phyloP scores from a whole-genome alignment of 1,140 invertebrate genomes.

The Formica selysi region DNA sequence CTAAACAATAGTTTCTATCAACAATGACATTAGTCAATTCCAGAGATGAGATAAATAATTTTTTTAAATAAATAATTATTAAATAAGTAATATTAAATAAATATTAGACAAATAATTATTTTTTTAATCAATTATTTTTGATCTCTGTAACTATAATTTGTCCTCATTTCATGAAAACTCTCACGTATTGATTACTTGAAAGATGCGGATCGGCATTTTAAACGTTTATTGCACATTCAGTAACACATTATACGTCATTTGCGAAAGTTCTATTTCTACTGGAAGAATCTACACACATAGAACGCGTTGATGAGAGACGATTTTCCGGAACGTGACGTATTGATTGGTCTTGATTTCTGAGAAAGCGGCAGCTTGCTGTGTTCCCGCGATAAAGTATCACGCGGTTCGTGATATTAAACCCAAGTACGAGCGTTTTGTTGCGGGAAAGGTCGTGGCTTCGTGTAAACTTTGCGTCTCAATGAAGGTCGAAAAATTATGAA shows the following conservation, averaged over 20 bases:
- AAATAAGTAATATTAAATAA: too few relatives aligned
- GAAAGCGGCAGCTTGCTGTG: conserved; percentile 22
- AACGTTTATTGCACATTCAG: neutral
- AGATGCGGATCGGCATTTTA: neutral
- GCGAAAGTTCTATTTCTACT: conserved; percentile 55
- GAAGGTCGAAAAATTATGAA: conserved; percentile 66
- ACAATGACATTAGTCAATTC: neutral
- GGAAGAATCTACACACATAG: neutral
- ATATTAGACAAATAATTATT: too few relatives aligned
- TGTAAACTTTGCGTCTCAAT: conserved; percentile 55
- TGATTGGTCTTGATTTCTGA: conserved; percentile 37
- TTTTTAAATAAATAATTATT: neutral
- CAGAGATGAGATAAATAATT: too few relatives aligned
- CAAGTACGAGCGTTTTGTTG: conserved; percentile 33
- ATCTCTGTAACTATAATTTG: neutral
- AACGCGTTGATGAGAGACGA: conserved; percentile 26
- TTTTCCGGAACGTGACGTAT: conserved; percentile 43
- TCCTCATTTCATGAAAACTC: neutral
- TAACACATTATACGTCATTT: neutral
- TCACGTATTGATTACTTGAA: neutral
- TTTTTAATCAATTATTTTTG: too few relatives aligned
- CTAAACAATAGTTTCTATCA: neutral
- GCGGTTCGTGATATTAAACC: conserved; percentile 51
- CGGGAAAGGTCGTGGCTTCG: conserved; percentile 45
- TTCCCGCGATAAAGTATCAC: conserved; percentile 33